phyloP scores from a whole-genome alignment of 2,797 vertebrate species.

The Syngnathus acus region DNA sequence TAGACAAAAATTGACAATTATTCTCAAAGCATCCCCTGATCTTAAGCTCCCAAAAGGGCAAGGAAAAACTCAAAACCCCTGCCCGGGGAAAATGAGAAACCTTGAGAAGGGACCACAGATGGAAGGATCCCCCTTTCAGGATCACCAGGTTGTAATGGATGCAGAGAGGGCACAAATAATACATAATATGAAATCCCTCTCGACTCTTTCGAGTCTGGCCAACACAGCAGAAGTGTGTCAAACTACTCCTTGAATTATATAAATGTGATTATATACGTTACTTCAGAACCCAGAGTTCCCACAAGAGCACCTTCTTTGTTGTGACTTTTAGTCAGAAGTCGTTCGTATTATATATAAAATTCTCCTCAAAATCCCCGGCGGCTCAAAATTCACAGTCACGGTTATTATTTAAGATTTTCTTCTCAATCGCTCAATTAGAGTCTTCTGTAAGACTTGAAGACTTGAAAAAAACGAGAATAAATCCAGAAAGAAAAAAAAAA shows the following conservation, averaged over 20 bases:
- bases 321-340: neutral
- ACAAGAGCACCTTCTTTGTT: neutral
- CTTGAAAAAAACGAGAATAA: constrained; percentile 14
- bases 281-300: neutral
- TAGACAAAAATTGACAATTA: too few relatives aligned
- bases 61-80: too few relatives aligned
- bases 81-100: too few relatives aligned
- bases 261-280: neutral
- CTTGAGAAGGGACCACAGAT: too few relatives aligned
- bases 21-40: too few relatives aligned
- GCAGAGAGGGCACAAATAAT: too few relatives aligned
- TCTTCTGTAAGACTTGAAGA: neutral
- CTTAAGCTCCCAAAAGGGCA: too few relatives aligned
- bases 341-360: neutral
- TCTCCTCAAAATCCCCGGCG: neutral
- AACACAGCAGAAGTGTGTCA: neutral
- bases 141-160: too few relatives aligned
- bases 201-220: neutral
- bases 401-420: constrained; percentile 12
- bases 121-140: too few relatives aligned
- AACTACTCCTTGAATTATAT: neutral
- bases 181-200: too few relatives aligned
- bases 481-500: constrained; percentile 1
- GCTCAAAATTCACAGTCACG: constrained; percentile 7
- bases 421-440: constrained; percentile 1